Evolutionary conservation across 2,113 vertebrate genomes (phyloP), one percentile per base, ranked within the genome.

Genomic region (Rhizomys pruinosus): DNA sequence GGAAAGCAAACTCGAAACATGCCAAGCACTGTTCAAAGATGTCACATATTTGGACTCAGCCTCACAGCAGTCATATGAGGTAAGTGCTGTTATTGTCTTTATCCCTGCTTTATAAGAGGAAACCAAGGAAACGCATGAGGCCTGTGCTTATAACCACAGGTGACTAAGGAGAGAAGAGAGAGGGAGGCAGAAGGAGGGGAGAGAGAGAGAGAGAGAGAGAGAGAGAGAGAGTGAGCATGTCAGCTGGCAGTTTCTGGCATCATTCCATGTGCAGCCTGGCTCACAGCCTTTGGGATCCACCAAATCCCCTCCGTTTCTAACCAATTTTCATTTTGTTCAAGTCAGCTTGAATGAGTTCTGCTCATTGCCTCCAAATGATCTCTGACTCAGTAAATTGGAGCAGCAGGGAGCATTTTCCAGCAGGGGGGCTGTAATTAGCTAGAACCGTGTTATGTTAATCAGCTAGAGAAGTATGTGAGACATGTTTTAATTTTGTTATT

Each of bases 401-500:
- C 44, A 78, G 11, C 52, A 92, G 82, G 87, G 86, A 95, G 89
- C 59, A 64, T 93, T 90, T 92, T 93, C 57, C 92, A 96, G 86
- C n/a, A 93, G 94, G 81, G 90, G 63, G 29, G 74, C 78, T 96
- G 93, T 87, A 92, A 84, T 94, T 73, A 84, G 85, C 88, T 78
- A 88, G 87, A 91, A 91, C 47, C 76, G 59, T 92, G 71, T 94
- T 88, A 78, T 90, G 92, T 95, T 94, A 94, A 92, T 85, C 92
- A 96, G 85, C 66, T 74, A 68, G 64, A 96, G 79, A 92, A 89
- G 92, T 84, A 87, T 79, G 87, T 90, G 92, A 95, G 87, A 84
- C 71, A 94, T 95, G 77, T 90, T 95, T 96, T 95, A 85, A 95
- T 94, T 97, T 97, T 94, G 44, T 39, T 91, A 44, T 89, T 95